These are phyloP conservation scores for Erannis defoliaria DNA, from an alignment of 2,888 invertebrate species.

Conservation along the genomic window DNA sequence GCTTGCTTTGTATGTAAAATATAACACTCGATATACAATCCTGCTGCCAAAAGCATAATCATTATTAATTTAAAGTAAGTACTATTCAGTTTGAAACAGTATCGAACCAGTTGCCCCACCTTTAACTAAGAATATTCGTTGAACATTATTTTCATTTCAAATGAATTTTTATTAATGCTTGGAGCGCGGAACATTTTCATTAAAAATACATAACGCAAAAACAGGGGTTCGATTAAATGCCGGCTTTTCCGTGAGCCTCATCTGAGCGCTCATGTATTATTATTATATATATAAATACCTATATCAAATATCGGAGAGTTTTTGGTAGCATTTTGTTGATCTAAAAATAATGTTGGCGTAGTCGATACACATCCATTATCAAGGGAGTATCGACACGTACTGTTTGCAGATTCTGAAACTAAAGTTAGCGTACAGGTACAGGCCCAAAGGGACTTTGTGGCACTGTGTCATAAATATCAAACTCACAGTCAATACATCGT, in stretches of 20 bases:
- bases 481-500: slow-evolving; percentile 32
- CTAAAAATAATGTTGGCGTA: not conserved
- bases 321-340: not conserved
- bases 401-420: slow-evolving; percentile 29
- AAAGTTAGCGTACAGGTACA: slow-evolving; percentile 35
- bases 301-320: slow-evolving; percentile 2
- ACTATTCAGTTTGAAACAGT: not conserved
- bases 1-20: too few relatives aligned
- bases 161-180: slow-evolving; percentile 20
- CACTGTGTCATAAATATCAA: slow-evolving; percentile 36
- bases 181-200: slow-evolving; percentile 23
- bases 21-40: too few relatives aligned
- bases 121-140: not conserved
- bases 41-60: too few relatives aligned
- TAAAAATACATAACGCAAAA: slow-evolving; percentile 25
- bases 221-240: slow-evolving; percentile 19
- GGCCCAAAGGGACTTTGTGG: slow-evolving; percentile 28
- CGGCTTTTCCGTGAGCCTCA: slow-evolving; percentile 5
- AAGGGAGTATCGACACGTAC: slow-evolving; percentile 26
- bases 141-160: slow-evolving; percentile 12
- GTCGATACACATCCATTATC: slow-evolving; percentile 6
- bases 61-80: not conserved
- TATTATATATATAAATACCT: not conserved
- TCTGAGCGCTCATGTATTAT: slow-evolving; percentile 2
- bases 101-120: not conserved